Conservation (phyloP, 2,888 invertebrate species). For the Tholera decimalis region DNA sequence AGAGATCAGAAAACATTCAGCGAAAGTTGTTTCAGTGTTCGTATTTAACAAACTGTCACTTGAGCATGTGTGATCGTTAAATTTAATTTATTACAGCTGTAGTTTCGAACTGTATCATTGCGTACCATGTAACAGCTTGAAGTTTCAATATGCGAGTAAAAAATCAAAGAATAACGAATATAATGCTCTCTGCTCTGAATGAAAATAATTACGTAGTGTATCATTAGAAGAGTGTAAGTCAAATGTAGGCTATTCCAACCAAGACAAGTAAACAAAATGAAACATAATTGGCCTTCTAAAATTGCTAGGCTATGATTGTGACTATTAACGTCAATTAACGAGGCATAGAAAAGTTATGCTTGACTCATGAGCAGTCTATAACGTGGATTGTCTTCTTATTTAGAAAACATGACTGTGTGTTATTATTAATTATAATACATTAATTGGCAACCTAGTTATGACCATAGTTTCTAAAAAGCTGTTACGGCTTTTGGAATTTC, state of each 20-base stretch:
- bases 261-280: slow-evolving; percentile 65
- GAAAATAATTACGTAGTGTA: slow-evolving; percentile 56
- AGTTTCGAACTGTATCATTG: slow-evolving; percentile 21
- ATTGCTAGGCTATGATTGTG: slow-evolving; percentile 66
- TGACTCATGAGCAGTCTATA: slow-evolving; percentile 61
- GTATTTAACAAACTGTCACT: slow-evolving; percentile 36
- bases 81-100: slow-evolving; percentile 40
- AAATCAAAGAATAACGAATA: slow-evolving; percentile 25
- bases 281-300: slow-evolving; percentile 67
- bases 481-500: background rate
- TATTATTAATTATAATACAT: slow-evolving; percentile 35
- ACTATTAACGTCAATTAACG: slow-evolving; percentile 66
- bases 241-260: slow-evolving; percentile 66
- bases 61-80: slow-evolving; percentile 43
- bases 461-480: background rate
- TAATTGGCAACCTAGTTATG: slow-evolving; percentile 12
- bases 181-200: slow-evolving; percentile 51
- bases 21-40: slow-evolving; percentile 33
- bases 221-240: slow-evolving; percentile 57
- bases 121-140: slow-evolving; percentile 16
- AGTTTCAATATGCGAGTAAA: slow-evolving; percentile 14
- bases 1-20: slow-evolving; percentile 43
- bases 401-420: slow-evolving; percentile 41
- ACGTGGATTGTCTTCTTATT: slow-evolving; percentile 55
- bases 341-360: slow-evolving; percentile 61